Percentiles rank a stretch among this genome's conserved stretches.
These are phyloP conservation scores for Harpagoxenus sublaevis DNA, from an alignment of 2,888 invertebrate genomes.

Conservation along the genomic window DNA sequence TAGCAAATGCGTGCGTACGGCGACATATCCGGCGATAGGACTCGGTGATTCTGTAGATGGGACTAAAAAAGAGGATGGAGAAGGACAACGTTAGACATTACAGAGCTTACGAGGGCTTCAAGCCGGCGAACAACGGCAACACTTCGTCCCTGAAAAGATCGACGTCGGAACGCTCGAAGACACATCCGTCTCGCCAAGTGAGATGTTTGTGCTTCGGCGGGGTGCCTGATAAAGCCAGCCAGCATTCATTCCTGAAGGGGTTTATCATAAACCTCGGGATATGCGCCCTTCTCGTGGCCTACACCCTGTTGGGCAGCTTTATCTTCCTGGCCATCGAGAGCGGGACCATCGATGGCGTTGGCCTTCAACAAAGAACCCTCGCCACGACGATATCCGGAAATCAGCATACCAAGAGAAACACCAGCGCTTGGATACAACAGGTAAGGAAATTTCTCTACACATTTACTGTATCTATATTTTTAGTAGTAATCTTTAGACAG, in stretches of 20 bases:
- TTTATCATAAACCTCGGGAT: constrained; percentile 94
- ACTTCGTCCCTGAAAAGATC: constrained; percentile 83
- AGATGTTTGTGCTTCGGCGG: constrained; percentile 85
- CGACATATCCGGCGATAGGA: constrained; percentile 47
- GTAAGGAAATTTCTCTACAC: constrained; percentile 77
- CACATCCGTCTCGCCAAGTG: constrained; percentile 80
- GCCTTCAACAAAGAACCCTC: constrained; percentile 87
- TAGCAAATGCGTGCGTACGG: constrained; percentile 20
- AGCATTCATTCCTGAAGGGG: constrained; percentile 90
- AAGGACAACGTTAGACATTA: constrained; percentile 83
- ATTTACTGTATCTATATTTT: background rate
- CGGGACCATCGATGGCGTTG: constrained; percentile 87
- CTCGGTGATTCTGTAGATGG: constrained; percentile 53
- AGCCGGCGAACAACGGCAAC: constrained; percentile 85
- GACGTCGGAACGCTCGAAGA: constrained; percentile 73
- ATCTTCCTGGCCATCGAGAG: constrained; percentile 95
- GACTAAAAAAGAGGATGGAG: constrained; percentile 78
- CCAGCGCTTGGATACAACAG: constrained; percentile 84
- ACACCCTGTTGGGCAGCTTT: constrained; percentile 92
- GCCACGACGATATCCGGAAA: constrained; percentile 87
- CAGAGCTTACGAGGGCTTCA: constrained; percentile 85
- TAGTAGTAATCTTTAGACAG: background rate
- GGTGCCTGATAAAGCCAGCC: constrained; percentile 84
- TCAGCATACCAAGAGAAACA: constrained; percentile 81
- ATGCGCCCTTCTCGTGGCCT: constrained; percentile 93